Base-by-base conservation (phyloP, 2,797 vertebrate species). In the Hephaestus fuliginosus region DNA sequence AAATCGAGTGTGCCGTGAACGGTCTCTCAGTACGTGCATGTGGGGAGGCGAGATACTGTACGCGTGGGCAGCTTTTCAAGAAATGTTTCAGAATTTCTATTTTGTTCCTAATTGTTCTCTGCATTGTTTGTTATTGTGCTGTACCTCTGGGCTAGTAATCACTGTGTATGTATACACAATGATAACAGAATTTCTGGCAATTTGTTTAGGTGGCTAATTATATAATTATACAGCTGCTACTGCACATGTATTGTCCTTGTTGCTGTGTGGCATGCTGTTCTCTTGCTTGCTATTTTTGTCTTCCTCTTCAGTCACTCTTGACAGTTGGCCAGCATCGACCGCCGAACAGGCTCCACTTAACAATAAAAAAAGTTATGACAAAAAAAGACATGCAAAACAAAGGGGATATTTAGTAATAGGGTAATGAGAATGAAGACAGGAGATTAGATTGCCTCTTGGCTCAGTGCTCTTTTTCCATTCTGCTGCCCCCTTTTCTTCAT, bases 151-250 rank as follows among this genome's bases (percentile, higher is more conserved):
- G 81, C 76, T 80, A 76, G 52, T 89, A 82, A 86, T 88, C 75
- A 44, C 43, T 76, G 80, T 79, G 82, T 85, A 83, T 91, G 90
- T 82, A 86, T 78, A 75, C 60, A 15, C 15, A 66, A 69, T 36
- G 80, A 90, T 88, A 80, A 80, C 76, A 86, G 71, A 88, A 83
- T 76, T 67, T 73, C 53, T 81, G 80, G 43, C 70, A 83, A 83
- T 90, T 88, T 91, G 74, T 93, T 89, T 79, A 86, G 83, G 73
- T 82, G 79, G 84, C 84, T 93, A 93, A 94, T 93, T 92, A 91
- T 86, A 75, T 83, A 85, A 89, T 86, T 85, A 74, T 81, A 76
- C 39, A 18, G 80, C 82, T 86, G 81, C 85, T 86, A 20, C 75
- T 63, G 79, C 70, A 83, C 69, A 74, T 79, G 75, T 63, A 77